These are phyloP conservation scores for Scytalopus superciliaris DNA, from an alignment of 2,113 vertebrate genomes.

Conservation along the genomic window DNA sequence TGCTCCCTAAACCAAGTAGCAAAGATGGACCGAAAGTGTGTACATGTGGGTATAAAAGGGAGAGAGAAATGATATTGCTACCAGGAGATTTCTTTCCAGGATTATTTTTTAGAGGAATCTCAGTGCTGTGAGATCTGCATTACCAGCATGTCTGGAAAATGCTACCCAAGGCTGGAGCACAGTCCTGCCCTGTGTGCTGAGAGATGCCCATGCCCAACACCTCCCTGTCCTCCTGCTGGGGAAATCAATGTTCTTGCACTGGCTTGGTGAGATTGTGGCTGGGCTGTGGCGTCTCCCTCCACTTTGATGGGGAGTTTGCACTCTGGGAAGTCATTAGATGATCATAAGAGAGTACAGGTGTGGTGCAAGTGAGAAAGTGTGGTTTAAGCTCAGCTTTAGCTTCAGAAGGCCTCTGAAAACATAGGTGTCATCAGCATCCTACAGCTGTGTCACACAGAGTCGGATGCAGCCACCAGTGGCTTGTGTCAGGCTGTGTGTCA, in stretches of 20 bases:
- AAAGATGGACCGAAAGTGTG: background rate
- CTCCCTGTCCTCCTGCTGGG: background rate
- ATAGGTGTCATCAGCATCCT: background rate
- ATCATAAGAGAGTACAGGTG: background rate
- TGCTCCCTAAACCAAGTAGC: background rate
- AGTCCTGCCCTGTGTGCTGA: background rate
- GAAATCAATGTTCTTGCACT: background rate
- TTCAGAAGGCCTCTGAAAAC: background rate
- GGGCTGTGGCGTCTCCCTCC: background rate
- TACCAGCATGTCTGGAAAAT: rapidly evolving
- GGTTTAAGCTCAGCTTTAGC: background rate
- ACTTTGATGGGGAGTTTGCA: background rate
- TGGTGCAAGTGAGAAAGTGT: background rate
- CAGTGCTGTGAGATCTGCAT: background rate
- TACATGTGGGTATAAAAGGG: background rate
- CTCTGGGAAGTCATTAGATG: background rate
- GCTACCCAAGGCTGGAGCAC: background rate
- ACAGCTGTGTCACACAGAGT: background rate
- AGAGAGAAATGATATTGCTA: background rate
- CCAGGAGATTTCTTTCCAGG: background rate
- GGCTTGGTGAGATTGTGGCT: background rate
- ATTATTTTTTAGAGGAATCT: background rate
- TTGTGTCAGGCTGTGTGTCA: background rate
- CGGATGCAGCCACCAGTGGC: background rate
- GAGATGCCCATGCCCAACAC: rapidly evolving